phyloP scores from a whole-genome alignment of 2,888 invertebrate genomes.

The Lydus trimaculatus region DNA sequence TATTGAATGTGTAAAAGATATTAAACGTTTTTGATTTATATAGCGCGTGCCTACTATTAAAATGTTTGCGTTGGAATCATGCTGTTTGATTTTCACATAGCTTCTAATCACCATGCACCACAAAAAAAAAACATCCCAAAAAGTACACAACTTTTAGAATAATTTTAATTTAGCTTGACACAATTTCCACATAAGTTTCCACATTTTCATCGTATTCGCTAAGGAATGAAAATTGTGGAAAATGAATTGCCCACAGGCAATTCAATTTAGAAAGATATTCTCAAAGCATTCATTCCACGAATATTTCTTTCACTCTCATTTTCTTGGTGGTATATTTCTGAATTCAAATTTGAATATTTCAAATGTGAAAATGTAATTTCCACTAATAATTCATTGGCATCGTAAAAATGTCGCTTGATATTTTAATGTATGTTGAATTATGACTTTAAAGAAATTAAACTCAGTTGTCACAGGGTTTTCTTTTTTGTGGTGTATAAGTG shows the following conservation, averaged over 20 bases:
- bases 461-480: conserved; percentile 41
- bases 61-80: conserved; percentile 56
- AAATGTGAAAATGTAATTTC: conserved; percentile 55
- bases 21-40: conserved; percentile 58
- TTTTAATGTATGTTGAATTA: conserved; percentile 56
- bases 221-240: neutral
- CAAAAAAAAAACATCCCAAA: neutral
- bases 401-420: conserved; percentile 56
- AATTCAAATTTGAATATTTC: conserved; percentile 56
- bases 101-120: conserved; percentile 19
- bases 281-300: neutral
- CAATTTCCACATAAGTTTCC: neutral
- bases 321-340: conserved; percentile 43
- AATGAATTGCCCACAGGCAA: neutral
- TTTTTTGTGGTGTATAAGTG: neutral
- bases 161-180: neutral
- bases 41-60: conserved; percentile 55
- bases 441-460: conserved; percentile 54
- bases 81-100: conserved; percentile 59
- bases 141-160: neutral
- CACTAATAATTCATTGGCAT: conserved; percentile 54
- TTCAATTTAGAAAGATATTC: neutral
- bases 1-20: conserved; percentile 60
- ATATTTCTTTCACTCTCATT: neutral
- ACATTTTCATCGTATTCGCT: neutral